Conservation (phyloP, 1,140 invertebrate genomes). For the Linepithema humile region DNA sequence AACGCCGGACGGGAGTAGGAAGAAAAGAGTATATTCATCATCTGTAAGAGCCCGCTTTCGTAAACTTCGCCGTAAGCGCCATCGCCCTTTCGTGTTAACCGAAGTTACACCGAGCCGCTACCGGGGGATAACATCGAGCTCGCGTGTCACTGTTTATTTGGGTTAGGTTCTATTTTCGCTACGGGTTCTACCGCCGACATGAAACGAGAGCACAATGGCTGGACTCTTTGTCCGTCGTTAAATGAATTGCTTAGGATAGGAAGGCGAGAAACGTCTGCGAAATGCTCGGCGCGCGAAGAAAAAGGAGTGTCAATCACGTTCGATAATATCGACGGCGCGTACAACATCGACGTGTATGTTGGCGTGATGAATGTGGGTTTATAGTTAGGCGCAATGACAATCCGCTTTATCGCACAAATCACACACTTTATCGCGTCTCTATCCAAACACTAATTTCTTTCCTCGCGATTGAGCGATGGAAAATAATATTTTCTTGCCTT, state of each 20-base stretch:
- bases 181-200: constrained; percentile 9
- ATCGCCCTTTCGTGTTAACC: constrained; percentile 54
- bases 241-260: constrained; percentile 35
- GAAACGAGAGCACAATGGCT: constrained; percentile 48
- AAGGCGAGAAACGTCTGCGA: constrained; percentile 30
- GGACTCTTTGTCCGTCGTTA: constrained; percentile 34
- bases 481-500: constrained; percentile 3
- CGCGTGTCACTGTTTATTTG: constrained; percentile 72
- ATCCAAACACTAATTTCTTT: not conserved
- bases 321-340: constrained; percentile 13
- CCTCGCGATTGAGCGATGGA: not conserved
- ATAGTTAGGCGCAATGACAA: constrained; percentile 7
- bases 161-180: constrained; percentile 66
- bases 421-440: not conserved
- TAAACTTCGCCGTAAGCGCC: constrained; percentile 36
- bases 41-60: not conserved
- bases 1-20: too few species aligned
- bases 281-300: not conserved
- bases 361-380: not conserved
- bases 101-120: constrained; percentile 37
- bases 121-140: constrained; percentile 69
- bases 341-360: not conserved
- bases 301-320: constrained; percentile 34
- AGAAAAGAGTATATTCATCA: not conserved
- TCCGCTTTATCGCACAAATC: not conserved